Percentiles rank a stretch among this genome's conserved stretches.
phyloP scores from a whole-genome alignment of 2,113 vertebrate genomes.

The Hypanus sabinus region DNA sequence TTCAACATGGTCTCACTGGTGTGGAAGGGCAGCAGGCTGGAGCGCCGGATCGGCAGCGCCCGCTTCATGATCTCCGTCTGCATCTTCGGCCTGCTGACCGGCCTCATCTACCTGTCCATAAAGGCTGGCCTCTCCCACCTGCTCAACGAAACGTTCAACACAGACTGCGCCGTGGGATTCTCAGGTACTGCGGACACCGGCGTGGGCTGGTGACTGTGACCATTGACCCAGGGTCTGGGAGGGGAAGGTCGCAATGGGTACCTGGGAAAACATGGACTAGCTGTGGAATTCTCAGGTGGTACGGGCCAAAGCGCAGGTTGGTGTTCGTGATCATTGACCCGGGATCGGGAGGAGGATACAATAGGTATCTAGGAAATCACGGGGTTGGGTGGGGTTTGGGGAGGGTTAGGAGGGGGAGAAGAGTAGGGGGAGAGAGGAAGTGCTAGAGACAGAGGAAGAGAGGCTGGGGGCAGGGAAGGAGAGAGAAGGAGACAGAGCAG shows the following conservation, averaged over 20 bases:
- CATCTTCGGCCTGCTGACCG: background rate
- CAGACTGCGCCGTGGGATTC: slow-evolving; percentile 34
- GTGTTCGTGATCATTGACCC: too few relatives aligned
- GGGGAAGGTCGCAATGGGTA: background rate
- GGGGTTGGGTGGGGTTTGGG: background rate
- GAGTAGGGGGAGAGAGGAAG: too few relatives aligned
- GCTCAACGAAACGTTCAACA: background rate
- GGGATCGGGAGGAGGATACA: background rate
- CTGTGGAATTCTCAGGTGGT: too few relatives aligned
- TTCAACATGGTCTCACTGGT: slow-evolving; percentile 36
- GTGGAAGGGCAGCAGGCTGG: slow-evolving; percentile 27
- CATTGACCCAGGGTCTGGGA: too few relatives aligned
- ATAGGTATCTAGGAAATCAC: background rate
- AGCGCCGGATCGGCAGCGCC: slow-evolving; percentile 1
- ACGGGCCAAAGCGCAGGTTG: too few relatives aligned
- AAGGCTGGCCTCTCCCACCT: background rate
- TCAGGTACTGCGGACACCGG: slow-evolving; percentile 15
- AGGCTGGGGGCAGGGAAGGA: too few relatives aligned
- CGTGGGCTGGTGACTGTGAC: too few relatives aligned
- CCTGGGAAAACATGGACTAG: too few relatives aligned
- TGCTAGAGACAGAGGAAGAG: too few relatives aligned
- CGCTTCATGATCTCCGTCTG: background rate
- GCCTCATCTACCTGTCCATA: background rate
- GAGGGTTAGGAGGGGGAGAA: background rate
- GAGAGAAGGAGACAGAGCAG: too few relatives aligned